Evolutionary conservation across 2,797 vertebrate species (phyloP).

Genomic region (Xyrichtys novacula): DNA sequence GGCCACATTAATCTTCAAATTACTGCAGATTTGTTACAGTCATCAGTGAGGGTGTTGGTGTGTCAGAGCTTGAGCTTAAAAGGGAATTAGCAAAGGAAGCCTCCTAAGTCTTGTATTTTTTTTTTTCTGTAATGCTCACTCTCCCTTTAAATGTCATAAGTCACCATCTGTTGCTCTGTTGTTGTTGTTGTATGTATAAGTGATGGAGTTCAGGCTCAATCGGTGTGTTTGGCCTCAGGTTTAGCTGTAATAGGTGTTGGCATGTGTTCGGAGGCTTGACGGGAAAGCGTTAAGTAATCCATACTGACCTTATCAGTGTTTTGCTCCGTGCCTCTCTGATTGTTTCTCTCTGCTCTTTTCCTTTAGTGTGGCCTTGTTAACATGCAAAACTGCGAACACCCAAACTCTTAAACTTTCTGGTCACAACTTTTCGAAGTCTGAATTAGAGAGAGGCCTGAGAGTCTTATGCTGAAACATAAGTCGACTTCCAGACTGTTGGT

Average conservation of each 20-base stretch:
- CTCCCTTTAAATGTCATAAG: background rate
- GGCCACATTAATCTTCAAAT: constrained; percentile 36
- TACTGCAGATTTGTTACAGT: constrained; percentile 18
- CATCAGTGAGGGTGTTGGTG: constrained; percentile 25
- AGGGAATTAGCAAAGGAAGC: background rate
- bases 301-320: constrained; percentile 56
- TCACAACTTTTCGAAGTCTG: background rate
- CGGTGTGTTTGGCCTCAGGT: constrained; percentile 25
- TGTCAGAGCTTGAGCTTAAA: constrained; percentile 31
- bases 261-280: constrained; percentile 38
- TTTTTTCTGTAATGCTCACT: background rate
- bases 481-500: background rate
- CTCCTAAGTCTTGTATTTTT: background rate
- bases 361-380: constrained; percentile 1
- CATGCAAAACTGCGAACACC: background rate
- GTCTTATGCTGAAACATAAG: background rate
- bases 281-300: constrained; percentile 46
- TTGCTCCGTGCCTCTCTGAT: constrained; percentile 8
- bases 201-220: constrained; percentile 12
- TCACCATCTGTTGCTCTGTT: constrained; percentile 7
- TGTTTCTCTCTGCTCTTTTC: constrained; percentile 14
- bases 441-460: background rate
- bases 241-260: constrained; percentile 55
- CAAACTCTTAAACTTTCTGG: background rate
- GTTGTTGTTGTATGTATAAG: constrained; percentile 4